These are phyloP conservation scores for Ciconia nigra DNA, from an alignment of 2,797 vertebrate species.

Conservation along the genomic window DNA sequence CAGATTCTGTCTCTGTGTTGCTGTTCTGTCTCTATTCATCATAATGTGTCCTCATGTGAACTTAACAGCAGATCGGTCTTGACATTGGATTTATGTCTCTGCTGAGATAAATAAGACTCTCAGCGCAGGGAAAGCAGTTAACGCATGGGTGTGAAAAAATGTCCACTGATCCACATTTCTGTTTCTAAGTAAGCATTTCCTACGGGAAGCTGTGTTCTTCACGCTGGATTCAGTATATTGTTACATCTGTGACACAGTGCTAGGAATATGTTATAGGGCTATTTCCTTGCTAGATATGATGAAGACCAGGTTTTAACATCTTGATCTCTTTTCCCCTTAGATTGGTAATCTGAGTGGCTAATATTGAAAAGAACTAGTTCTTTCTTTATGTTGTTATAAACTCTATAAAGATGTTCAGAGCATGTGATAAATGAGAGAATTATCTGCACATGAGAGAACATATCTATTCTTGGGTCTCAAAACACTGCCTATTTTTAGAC, in stretches of 20 bases:
- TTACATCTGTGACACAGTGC: background rate
- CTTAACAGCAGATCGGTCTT: background rate
- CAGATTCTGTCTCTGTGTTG: background rate
- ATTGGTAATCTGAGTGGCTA: background rate
- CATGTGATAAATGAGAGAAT: background rate
- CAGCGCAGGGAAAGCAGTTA: background rate
- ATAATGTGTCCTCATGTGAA: background rate
- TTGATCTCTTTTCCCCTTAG: background rate
- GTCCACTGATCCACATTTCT: background rate
- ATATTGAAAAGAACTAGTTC: background rate
- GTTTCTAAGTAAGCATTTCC: background rate
- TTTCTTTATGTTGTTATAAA: background rate
- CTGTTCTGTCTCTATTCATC: background rate
- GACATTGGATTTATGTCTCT: rapidly evolving
- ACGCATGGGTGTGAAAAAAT: background rate
- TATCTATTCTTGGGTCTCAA: background rate
- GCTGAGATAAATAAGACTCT: background rate
- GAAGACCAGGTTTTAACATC: background rate
- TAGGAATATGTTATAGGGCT: background rate
- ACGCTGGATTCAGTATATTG: background rate
- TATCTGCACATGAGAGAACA: background rate
- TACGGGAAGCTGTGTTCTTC: background rate
- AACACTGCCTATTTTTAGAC: background rate
- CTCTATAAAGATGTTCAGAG: background rate
- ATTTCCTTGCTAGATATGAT: background rate